Conservation (phyloP, 2,113 vertebrate genomes). For the Microcebus ravelobensis region DNA sequence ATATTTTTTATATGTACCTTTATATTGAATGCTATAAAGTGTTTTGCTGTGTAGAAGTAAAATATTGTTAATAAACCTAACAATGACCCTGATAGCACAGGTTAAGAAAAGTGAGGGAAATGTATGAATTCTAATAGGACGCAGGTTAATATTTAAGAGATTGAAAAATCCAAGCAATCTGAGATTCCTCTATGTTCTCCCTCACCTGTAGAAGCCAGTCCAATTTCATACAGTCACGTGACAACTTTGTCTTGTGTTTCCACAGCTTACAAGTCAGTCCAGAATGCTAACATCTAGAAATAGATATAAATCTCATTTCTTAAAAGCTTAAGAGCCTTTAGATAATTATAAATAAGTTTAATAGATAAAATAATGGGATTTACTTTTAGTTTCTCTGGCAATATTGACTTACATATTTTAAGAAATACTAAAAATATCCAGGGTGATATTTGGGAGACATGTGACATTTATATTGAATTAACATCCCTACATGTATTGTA, state of each 20-base stretch:
- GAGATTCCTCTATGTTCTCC: not conserved
- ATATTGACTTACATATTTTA: slow-evolving; percentile 44
- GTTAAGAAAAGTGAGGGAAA: not conserved
- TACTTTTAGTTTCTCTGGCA: not conserved
- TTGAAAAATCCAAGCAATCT: not conserved
- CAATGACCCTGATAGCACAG: not conserved
- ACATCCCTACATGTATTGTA: not conserved
- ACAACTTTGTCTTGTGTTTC: not conserved
- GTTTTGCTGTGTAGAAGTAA: slow-evolving; percentile 52
- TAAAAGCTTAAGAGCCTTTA: not conserved
- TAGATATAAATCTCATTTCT: not conserved
- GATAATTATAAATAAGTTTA: not conserved
- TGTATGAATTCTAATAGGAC: not conserved
- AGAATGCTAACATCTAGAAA: not conserved
- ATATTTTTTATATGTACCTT: slow-evolving; percentile 71
- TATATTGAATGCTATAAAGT: slow-evolving; percentile 53
- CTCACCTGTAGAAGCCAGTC: not conserved
- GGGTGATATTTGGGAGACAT: not conserved
- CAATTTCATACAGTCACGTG: not conserved
- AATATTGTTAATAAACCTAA: slow-evolving; percentile 58
- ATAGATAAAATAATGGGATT: not conserved
- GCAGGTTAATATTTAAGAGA: not conserved
- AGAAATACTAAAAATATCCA: slow-evolving; percentile 51
- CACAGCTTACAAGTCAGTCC: not conserved
- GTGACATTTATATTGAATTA: not conserved